phyloP scores from a whole-genome alignment of 2,113 vertebrate genomes.

The Hypanus sabinus region DNA sequence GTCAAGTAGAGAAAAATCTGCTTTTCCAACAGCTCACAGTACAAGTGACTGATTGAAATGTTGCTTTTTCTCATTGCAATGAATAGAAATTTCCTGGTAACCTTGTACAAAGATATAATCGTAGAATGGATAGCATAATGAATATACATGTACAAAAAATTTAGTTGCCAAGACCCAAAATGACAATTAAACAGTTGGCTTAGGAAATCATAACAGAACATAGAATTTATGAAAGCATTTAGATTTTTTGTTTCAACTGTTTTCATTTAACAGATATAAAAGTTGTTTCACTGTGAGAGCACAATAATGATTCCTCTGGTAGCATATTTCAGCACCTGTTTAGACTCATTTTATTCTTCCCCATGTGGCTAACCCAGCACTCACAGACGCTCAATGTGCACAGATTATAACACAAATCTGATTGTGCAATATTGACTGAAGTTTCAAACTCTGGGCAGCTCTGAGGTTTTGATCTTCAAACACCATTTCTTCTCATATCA shows the following conservation, averaged over 20 bases:
- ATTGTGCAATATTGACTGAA: background rate
- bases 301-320: background rate
- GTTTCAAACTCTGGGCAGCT: too few relatives aligned
- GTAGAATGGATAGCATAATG: background rate
- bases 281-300: background rate
- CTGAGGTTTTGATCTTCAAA: background rate
- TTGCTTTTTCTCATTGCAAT: background rate
- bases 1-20: background rate
- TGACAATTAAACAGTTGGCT: background rate
- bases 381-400: background rate
- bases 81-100: background rate
- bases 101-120: background rate
- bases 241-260: background rate
- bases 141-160: background rate
- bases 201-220: background rate
- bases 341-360: conserved; percentile 12
- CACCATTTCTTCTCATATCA: too few relatives aligned
- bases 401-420: background rate
- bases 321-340: background rate
- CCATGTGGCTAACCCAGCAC: background rate
- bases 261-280: background rate
- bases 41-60: background rate
- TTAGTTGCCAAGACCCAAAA: background rate
- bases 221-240: background rate
- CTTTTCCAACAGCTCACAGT: background rate